A percentile compares a stretch with the other conserved stretches of the same genome.
Conservation (phyloP, 2,888 invertebrate species). For the Apamea sordens region DNA sequence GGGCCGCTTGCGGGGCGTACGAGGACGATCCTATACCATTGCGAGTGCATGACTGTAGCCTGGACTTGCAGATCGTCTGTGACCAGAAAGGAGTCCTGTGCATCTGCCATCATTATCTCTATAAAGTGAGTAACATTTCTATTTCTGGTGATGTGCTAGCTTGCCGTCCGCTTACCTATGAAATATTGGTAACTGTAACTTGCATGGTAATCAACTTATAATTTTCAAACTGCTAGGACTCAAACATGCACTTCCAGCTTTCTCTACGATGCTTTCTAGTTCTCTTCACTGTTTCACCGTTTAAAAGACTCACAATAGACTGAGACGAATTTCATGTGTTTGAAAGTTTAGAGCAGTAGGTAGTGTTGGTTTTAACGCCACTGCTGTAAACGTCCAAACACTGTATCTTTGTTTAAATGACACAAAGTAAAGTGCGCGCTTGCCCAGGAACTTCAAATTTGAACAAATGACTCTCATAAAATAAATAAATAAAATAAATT, state of each 20-base stretch:
- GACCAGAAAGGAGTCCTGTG: conserved; percentile 93
- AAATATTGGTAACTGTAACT: not conserved
- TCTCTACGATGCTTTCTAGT: not conserved
- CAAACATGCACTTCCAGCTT: not conserved
- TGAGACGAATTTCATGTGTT: not conserved
- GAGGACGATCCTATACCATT: conserved; percentile 95
- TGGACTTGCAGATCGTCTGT: conserved; percentile 94
- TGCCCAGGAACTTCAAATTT: not conserved
- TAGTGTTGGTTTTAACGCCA: not conserved
- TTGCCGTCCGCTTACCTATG: not conserved
- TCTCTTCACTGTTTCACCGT: not conserved
- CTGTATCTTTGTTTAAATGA: not conserved
- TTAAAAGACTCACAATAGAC: not conserved
- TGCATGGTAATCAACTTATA: not conserved
- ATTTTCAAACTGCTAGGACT: not conserved
- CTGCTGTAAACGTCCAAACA: not conserved
- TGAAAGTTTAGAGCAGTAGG: not conserved
- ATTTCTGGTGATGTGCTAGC: not conserved
- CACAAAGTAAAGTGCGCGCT: not conserved
- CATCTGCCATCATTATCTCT: conserved; percentile 95
- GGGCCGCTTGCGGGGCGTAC: conserved; percentile 92
- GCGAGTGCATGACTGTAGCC: conserved; percentile 94
- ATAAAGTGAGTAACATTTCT: conserved; percentile 90
- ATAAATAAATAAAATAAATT: no score
- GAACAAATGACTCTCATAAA: not conserved